phyloP scores from a whole-genome alignment of 2,113 vertebrate genomes.

The Cynoglossus semilaevis region DNA sequence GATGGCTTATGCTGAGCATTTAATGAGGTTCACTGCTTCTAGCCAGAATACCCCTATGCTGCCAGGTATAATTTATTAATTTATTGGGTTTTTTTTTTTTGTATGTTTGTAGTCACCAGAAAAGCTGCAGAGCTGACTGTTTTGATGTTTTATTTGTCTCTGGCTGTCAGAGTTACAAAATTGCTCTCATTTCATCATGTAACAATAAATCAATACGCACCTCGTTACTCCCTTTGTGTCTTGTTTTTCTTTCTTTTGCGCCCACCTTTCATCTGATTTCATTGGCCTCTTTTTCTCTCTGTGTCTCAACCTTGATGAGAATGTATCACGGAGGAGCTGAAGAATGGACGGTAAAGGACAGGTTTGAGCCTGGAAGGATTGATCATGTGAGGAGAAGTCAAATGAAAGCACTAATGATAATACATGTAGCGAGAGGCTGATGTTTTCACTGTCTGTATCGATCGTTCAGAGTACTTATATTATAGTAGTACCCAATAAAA shows the following conservation, averaged over 20 bases:
- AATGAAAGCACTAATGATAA: constrained; percentile 33
- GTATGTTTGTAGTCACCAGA: constrained; percentile 30
- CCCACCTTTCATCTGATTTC: neutral
- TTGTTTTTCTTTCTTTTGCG: neutral
- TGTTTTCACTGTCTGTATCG: constrained; percentile 7
- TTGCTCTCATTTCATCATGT: constrained; percentile 47
- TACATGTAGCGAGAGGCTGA: neutral
- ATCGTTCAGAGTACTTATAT: neutral
- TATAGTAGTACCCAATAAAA: neutral
- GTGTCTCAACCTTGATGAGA: too few relatives aligned
- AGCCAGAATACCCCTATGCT: constrained; percentile 29
- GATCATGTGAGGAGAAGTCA: constrained; percentile 19
- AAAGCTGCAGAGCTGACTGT: constrained; percentile 28
- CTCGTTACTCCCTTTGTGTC: neutral
- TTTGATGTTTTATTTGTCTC: constrained; percentile 49
- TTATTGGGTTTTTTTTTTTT: constrained; percentile 30
- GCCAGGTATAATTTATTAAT: constrained; percentile 38
- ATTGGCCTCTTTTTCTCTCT: constrained; percentile 14
- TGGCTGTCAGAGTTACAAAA: constrained; percentile 33
- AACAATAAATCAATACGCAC: constrained; percentile 46
- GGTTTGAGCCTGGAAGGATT: constrained; percentile 11
- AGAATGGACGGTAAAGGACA: constrained; percentile 3
- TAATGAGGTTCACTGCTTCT: constrained; percentile 60
- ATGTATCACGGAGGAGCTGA: neutral
- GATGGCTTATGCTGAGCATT: constrained; percentile 64